phyloP scores from a whole-genome alignment of 2,888 invertebrate genomes.

The Gnatocerus cornutus region DNA sequence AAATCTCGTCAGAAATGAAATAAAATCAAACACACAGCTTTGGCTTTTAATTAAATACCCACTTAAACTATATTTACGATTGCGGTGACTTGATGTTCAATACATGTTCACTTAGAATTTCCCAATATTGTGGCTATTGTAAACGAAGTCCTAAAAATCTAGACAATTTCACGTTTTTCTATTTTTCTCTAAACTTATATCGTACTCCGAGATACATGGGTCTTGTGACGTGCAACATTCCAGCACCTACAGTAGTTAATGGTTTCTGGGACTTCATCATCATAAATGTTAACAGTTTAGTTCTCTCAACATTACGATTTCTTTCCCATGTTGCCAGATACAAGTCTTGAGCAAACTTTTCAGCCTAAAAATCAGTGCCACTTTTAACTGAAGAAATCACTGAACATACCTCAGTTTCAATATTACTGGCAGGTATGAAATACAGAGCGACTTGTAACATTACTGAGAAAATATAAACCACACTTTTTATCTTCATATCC shows the following conservation, averaged over 20 bases:
- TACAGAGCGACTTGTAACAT: conserved; percentile 19
- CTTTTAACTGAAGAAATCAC: neutral
- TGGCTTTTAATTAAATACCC: no score
- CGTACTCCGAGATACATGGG: conserved; percentile 1
- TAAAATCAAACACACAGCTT: no score
- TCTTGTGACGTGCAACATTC: conserved; percentile 7
- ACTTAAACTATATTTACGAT: no score
- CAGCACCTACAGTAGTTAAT: neutral
- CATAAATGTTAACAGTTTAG: conserved; percentile 2
- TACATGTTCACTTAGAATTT: no score
- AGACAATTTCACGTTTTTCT: neutral
- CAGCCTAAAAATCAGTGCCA: conserved; percentile 16
- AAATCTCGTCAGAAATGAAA: no score
- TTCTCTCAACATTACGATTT: no score
- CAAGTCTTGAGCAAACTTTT: neutral
- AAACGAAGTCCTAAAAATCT: neutral
- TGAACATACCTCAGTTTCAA: conserved; percentile 20
- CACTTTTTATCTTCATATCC: conserved; percentile 3
- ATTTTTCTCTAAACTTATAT: neutral
- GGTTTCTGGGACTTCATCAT: conserved; percentile 10
- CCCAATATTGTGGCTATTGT: neutral
- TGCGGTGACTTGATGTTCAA: no score
- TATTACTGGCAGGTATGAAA: conserved; percentile 18
- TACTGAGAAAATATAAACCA: conserved; percentile 1
- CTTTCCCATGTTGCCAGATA: neutral